These are phyloP conservation scores for Palythoa grandis DNA, from an alignment of 92 coral and sea anemone genomes.

Conservation along the genomic window DNA sequence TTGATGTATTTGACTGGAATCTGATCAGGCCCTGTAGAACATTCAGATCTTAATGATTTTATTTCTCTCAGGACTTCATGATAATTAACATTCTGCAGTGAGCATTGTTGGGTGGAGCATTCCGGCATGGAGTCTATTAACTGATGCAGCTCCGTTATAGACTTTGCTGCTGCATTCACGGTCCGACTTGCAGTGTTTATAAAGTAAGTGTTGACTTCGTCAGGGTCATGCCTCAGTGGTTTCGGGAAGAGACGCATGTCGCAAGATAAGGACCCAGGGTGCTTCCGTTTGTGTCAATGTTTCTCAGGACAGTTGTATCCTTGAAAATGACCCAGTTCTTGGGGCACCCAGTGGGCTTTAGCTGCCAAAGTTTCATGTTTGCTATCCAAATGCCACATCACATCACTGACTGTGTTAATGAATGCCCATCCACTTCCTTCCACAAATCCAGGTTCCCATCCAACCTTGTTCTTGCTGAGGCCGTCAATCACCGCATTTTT, in stretches of 20 bases:
- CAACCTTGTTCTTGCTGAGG: too few species aligned
- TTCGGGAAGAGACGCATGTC: not conserved
- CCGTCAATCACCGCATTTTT: too few species aligned
- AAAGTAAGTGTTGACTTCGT: constrained; percentile 37
- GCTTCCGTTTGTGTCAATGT: too few species aligned
- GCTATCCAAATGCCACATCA: too few species aligned
- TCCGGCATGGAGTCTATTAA: constrained; percentile 27
- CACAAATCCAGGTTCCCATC: too few species aligned
- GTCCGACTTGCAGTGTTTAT: constrained; percentile 41
- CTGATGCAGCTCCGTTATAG: constrained; percentile 33
- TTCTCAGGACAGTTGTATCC: too few species aligned
- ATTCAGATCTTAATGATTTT: constrained; percentile 23
- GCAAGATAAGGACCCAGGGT: too few species aligned
- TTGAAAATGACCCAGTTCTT: too few species aligned
- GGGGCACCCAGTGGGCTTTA: too few species aligned
- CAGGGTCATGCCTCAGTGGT: constrained; percentile 41
- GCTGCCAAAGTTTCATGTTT: too few species aligned
- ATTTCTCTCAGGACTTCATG: constrained; percentile 45
- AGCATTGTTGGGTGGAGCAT: constrained; percentile 30
- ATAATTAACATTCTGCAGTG: constrained; percentile 35
- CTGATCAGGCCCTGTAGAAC: constrained; percentile 23
- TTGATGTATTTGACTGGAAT: not conserved
- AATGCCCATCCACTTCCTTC: too few species aligned
- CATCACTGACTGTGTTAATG: too few species aligned
- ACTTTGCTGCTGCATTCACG: constrained; percentile 32